Evolutionary conservation across 2,113 vertebrate species (phyloP).

Genomic region (Proterorhinus semilunaris): DNA sequence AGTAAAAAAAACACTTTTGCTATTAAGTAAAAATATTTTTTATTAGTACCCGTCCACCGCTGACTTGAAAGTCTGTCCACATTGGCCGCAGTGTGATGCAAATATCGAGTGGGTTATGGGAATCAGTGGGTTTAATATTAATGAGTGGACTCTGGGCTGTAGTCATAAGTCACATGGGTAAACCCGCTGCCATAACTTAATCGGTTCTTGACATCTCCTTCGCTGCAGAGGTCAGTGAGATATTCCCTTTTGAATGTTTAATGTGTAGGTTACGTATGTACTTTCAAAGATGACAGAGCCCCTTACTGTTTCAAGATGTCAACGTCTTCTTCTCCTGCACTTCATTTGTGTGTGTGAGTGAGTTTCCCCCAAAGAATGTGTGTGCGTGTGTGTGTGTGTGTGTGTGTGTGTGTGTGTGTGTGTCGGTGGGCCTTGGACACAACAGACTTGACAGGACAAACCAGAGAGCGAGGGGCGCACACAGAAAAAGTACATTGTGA

Average conservation of each 20-base stretch:
- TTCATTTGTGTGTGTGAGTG: constrained; percentile 28
- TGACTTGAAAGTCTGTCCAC: not conserved
- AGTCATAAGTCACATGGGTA: constrained; percentile 42
- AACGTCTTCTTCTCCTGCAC: constrained; percentile 55
- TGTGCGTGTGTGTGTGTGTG: constrained; percentile 14
- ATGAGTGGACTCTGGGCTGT: constrained; percentile 13
- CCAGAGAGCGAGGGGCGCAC: constrained; percentile 26
- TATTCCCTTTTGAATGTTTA: constrained; percentile 53
- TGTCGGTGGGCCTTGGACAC: constrained; percentile 37
- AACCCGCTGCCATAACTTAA: constrained; percentile 43
- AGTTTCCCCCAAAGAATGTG: not conserved
- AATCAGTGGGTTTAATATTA: constrained; percentile 32
- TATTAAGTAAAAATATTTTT: no score
- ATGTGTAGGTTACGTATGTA: constrained; percentile 39
- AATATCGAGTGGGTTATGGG: constrained; percentile 18
- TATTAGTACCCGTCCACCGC: not conserved
- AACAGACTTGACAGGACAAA: constrained; percentile 43
- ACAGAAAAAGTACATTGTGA: constrained; percentile 41
- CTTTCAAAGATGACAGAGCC: constrained; percentile 48
- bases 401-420: constrained; percentile 10
- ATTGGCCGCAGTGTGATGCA: constrained; percentile 11
- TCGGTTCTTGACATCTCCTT: constrained; percentile 50
- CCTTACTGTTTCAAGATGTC: constrained; percentile 54
- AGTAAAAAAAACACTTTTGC: no score
- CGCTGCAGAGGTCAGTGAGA: constrained; percentile 49